Evolutionary conservation across 2,888 invertebrate species (phyloP), one percentile per base, ranked within the genome.

Genomic region (Eumerus sabulonum): DNA sequence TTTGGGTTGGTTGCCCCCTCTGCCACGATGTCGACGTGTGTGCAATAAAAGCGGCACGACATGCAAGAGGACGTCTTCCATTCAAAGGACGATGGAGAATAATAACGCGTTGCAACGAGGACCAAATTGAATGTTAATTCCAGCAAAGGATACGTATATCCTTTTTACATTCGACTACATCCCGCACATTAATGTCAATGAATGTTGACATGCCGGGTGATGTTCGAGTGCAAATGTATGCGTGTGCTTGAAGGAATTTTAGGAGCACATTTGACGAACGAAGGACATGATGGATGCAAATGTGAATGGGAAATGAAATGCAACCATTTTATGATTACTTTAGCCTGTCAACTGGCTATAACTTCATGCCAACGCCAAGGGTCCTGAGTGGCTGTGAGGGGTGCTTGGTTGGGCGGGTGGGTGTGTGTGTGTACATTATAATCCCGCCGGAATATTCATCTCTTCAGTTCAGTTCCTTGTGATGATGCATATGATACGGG

Each of bases 261-360:
- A 73, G 67, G 73, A 71, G 51, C 45, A 56, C 60, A 72, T 62
- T 77, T 42, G 62, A 44, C 67, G 67, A 44, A 36, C 44, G 51
- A 68, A 59, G 63, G 67, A 68, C 71, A 76, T 44, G 67, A 60
- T 4, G 2, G 27, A 77, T 73, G 73, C 73, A 73, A 73, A 77
- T 77, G 63, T 48, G 63, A 77, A 63, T 45, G 67, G 67, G 77
- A 77, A 73, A 77, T 77, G 73, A 77, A 77, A 73, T 59, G 67
- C 73, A 68, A 77, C 77, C 77, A 54, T 77, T 77, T 77, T 77
- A 77, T 73, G 77, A 77, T 77, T 77, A 73, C 73, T 73, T 68
- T 68, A 66, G 72, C 53, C 47, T 44, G 72, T 67, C 72, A 42
- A 42, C 44, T 71, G 67, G 47, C 40, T 62, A 44, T 47, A 17